Evolutionary conservation across 1,140 invertebrate genomes (phyloP), one percentile per base, ranked within the genome.

Genomic region (Hylyphantes graminicola): DNA sequence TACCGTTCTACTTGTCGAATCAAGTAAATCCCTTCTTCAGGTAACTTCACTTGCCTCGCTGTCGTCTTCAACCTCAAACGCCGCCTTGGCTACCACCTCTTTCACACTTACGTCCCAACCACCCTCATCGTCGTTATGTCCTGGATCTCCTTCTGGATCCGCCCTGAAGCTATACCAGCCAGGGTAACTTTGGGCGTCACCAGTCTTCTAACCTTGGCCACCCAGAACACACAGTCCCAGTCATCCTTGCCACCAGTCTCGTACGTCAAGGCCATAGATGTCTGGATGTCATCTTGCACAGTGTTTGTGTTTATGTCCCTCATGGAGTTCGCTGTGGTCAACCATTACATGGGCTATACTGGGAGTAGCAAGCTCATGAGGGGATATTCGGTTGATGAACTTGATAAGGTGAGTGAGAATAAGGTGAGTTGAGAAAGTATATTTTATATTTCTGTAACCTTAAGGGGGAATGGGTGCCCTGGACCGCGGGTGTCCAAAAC

Each of bases 271-370:
- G 96, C 96, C 0, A 96, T 97, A 80, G 96, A 97, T 89, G 93
- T 97, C 0, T 97, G 95, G 95, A 96, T 97, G 95, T 96, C 95
- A 0, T 96, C 95, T 8, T 96, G 96, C 89, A 96, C 95, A 19
- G 94, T 96, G 19, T 97, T 97, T 89, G 95, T 97, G 6, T 97
- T 97, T 89, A 92, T 96, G n/a, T 96, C 95, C 0, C 90, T 97
- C 0, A 96, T 97, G 93, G 95, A 97, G 90, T 97, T 96, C 88
- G 96, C 95, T 1, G 93, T 97, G 0, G 96, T 96, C 35, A 97
- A 97, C 89, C 95, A 96, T 89, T 87, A 78, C 87, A 80, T 89
- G 85, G 87, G 95, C 35, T 85, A 87, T 72, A 94, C 94, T 0
- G 92, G 95, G 0, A 94, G 94, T 35, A 96, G 94, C 21, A 87